Evolutionary conservation across 64 coral and sea anemone genomes (phyloP).

Genomic region (Stichodactyla helianthus): DNA sequence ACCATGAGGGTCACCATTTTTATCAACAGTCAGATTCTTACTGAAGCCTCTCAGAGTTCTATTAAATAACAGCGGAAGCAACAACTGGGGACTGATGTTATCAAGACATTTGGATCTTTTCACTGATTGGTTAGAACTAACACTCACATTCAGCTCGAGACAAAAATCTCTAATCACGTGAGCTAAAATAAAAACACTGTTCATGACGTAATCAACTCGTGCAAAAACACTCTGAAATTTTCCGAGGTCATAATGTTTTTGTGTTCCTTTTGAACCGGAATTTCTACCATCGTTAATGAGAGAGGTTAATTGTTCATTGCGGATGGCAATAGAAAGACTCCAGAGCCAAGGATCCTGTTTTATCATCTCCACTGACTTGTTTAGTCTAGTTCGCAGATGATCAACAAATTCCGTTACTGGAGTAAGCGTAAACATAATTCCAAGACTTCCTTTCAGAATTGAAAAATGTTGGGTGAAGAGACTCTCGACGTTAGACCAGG

Average conservation of each 20-base stretch:
- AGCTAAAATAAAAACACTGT: conserved; percentile 54
- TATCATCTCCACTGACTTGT: neutral
- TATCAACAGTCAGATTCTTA: neutral
- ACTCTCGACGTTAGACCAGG: conserved; percentile 27
- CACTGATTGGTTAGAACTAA: neutral
- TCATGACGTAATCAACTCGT: conserved; percentile 38
- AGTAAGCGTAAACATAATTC: conserved; percentile 32
- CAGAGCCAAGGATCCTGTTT: neutral
- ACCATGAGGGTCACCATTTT: conserved; percentile 1
- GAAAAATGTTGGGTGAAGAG: neutral
- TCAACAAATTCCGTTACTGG: neutral
- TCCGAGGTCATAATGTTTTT: neutral
- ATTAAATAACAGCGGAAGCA: neutral
- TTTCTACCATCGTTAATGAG: neutral
- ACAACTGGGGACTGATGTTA: neutral
- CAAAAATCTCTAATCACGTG: conserved; percentile 38
- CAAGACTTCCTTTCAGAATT: conserved; percentile 35
- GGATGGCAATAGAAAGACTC: neutral
- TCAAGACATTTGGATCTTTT: neutral
- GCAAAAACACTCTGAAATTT: conserved; percentile 14
- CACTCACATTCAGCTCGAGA: neutral
- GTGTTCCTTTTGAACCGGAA: neutral
- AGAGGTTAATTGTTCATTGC: conserved; percentile 1
- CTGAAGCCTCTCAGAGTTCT: conserved; percentile 12
- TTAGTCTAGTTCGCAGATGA: neutral